A percentile compares a stretch with the other conserved stretches of the same genome.
Evolutionary conservation across 2,113 vertebrate genomes (phyloP).

Genomic region (Heliornis fulica): DNA sequence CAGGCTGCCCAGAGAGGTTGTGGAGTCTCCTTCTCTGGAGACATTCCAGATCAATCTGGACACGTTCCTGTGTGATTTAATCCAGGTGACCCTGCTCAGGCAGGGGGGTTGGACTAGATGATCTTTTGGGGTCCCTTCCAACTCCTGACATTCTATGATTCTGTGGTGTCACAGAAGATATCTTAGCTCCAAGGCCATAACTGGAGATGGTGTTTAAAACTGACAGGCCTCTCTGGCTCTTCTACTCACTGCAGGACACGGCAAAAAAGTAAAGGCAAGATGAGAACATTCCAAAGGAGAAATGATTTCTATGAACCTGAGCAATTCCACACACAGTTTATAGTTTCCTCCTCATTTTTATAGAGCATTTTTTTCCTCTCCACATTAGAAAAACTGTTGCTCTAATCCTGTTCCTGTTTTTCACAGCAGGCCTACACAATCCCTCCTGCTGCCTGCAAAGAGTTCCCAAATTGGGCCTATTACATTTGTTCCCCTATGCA

Average conservation of each 20-base stretch:
- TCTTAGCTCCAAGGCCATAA: neutral
- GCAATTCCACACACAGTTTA: neutral
- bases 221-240: neutral
- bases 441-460: neutral
- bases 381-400: constrained; percentile 20
- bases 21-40: no score
- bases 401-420: constrained; percentile 52
- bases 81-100: no score
- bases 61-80: no score
- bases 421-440: constrained; percentile 45
- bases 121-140: no score
- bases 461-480: constrained; percentile 18
- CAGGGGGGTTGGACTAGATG: no score
- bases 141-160: no score
- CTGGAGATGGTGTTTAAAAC: neutral
- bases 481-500: constrained; percentile 36
- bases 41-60: no score
- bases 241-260: neutral
- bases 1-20: no score
- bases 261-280: neutral
- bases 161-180: neutral
- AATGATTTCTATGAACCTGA: neutral
- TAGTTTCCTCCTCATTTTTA: neutral
- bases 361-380: neutral
- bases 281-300: neutral